Percentiles rank a stretch among this genome's conserved stretches.
phyloP scores from a whole-genome alignment of 2,113 vertebrate genomes.

The Gavialis gangeticus region DNA sequence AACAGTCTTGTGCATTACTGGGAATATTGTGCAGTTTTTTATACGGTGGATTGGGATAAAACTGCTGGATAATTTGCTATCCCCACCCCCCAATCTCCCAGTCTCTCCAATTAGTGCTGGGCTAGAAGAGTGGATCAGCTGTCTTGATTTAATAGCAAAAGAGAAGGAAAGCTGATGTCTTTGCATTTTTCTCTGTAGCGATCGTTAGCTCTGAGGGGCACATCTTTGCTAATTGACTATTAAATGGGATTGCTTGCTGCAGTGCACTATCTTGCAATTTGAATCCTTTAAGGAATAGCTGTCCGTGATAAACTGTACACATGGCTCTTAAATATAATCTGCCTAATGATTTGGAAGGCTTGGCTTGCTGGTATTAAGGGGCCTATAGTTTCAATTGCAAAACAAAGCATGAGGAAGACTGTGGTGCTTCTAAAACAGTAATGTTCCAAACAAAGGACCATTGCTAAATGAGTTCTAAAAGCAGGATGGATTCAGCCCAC shows the following conservation, averaged over 20 bases:
- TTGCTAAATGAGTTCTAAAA: slow-evolving; percentile 37
- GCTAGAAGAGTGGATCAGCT: not conserved
- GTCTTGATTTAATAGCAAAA: not conserved
- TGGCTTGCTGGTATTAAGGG: not conserved
- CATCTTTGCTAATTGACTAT: slow-evolving; percentile 49
- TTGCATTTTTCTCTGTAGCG: not conserved
- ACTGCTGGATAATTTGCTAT: not conserved
- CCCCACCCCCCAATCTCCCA: not conserved
- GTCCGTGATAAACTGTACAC: slow-evolving; percentile 40
- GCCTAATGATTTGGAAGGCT: slow-evolving; percentile 30
- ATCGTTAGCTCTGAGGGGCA: slow-evolving; percentile 38
- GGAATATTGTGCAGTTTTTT: not conserved
- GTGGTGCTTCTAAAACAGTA: slow-evolving; percentile 30
- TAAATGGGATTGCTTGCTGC: slow-evolving; percentile 36
- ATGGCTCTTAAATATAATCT: slow-evolving; percentile 44
- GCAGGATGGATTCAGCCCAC: not conserved
- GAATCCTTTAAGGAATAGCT: slow-evolving; percentile 49
- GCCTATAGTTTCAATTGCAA: not conserved
- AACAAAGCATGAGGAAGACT: not conserved
- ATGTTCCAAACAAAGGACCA: slow-evolving; percentile 34
- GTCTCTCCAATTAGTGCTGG: not conserved
- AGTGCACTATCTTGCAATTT: not conserved
- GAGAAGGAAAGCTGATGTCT: not conserved
- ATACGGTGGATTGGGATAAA: not conserved
- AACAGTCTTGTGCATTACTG: not conserved